Conservation (phyloP, 2,888 invertebrate species). For the Drosophila parthenogenetica region DNA sequence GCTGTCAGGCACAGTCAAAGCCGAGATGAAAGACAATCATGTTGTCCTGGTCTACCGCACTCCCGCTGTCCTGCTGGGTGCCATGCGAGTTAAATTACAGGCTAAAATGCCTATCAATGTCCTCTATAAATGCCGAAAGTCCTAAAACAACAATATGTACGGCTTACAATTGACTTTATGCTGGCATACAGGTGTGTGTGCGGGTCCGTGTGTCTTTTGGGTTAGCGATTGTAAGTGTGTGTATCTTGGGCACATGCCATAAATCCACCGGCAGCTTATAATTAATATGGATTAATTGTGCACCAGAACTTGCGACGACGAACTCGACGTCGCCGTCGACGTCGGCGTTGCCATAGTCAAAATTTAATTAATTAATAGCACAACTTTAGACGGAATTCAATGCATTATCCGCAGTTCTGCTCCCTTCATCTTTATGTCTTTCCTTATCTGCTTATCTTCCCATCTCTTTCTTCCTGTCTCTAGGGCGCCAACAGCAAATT, state of each 20-base stretch:
- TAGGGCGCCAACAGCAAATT: conserved; percentile 11
- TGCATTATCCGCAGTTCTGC: conserved; percentile 15
- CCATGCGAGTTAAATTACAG: conserved; percentile 13
- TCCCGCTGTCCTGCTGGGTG: conserved; percentile 37
- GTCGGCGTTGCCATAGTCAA: conserved; percentile 55
- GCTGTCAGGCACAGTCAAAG: conserved; percentile 62
- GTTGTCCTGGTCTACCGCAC: conserved; percentile 15
- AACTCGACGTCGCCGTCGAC: conserved; percentile 33
- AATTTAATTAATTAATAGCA: conserved; percentile 80
- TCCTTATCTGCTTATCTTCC: not conserved
- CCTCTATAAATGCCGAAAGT: conserved; percentile 32
- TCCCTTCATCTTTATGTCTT: not conserved
- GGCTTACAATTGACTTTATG: conserved; percentile 61
- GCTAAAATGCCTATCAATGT: conserved; percentile 53
- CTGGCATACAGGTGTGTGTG: conserved; percentile 17
- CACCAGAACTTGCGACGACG: conserved; percentile 66
- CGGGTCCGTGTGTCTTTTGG: not conserved
- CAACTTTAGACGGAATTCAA: conserved; percentile 60
- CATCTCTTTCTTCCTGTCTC: not conserved
- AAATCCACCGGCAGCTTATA: conserved; percentile 76
- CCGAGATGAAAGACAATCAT: conserved; percentile 2
- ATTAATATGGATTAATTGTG: conserved; percentile 82
- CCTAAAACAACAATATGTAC: conserved; percentile 28
- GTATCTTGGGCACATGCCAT: conserved; percentile 70
- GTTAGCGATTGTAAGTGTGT: conserved; percentile 2